phyloP scores from a whole-genome alignment of 2,888 invertebrate genomes.

The Lithosia quadra region DNA sequence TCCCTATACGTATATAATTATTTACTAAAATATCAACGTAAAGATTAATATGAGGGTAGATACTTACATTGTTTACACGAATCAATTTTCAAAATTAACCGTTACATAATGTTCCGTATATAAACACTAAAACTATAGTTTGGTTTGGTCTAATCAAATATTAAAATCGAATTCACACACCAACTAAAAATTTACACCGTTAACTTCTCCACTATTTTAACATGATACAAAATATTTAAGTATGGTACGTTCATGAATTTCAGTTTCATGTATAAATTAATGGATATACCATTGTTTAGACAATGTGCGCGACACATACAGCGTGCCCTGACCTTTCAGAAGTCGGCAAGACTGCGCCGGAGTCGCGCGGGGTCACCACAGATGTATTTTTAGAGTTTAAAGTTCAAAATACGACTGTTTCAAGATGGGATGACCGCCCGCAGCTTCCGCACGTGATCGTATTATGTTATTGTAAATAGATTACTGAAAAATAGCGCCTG shows the following conservation, averaged over 20 bases:
- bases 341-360: conserved; percentile 80
- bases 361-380: conserved; percentile 84
- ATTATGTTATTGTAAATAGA: conserved; percentile 46
- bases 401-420: conserved; percentile 85
- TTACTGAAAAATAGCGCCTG: conserved; percentile 29
- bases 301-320: conserved; percentile 67
- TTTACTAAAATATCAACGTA: neutral
- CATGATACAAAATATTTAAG: neutral
- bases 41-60: conserved; percentile 3
- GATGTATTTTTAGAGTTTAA: conserved; percentile 87
- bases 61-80: conserved; percentile 20
- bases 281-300: conserved; percentile 58
- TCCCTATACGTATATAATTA: neutral
- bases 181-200: conserved; percentile 28
- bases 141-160: neutral
- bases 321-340: conserved; percentile 85
- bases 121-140: neutral
- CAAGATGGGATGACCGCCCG: conserved; percentile 61
- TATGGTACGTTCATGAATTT: neutral
- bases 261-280: conserved; percentile 36
- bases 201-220: neutral
- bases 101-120: conserved; percentile 10
- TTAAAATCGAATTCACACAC: conserved; percentile 9
- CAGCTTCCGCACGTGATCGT: conserved; percentile 61
- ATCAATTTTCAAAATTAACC: conserved; percentile 16